phyloP scores from a whole-genome alignment of 2,888 invertebrate genomes.

The Tanytarsus gracilentus region DNA sequence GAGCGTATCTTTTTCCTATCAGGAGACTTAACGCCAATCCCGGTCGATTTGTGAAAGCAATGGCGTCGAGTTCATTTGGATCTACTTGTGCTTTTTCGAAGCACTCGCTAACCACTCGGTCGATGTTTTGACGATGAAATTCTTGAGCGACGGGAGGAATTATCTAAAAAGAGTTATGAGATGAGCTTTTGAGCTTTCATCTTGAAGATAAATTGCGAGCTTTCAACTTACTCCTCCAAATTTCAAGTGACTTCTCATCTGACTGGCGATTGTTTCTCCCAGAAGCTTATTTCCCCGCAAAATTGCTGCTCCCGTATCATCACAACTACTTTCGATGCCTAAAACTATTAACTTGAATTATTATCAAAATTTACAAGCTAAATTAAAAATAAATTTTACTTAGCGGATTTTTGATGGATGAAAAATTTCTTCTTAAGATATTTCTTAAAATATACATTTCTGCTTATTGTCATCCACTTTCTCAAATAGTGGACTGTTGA shows the following conservation, averaged over 20 bases:
- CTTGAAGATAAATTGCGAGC: background rate
- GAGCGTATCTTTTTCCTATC: slow-evolving; percentile 77
- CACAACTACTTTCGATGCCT: slow-evolving; percentile 96
- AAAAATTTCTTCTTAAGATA: background rate
- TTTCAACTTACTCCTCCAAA: too few relatives aligned
- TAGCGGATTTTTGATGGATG: background rate
- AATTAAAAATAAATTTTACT: background rate
- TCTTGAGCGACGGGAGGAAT: slow-evolving; percentile 78
- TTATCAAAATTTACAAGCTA: background rate
- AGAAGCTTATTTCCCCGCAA: slow-evolving; percentile 60
- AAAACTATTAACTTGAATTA: slow-evolving; percentile 47
- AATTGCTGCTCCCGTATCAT: slow-evolving; percentile 92
- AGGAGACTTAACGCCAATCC: slow-evolving; percentile 65
- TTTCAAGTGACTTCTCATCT: slow-evolving; percentile 65
- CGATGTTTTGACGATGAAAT: slow-evolving; percentile 71
- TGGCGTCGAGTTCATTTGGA: slow-evolving; percentile 65
- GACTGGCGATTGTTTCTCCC: slow-evolving; percentile 74
- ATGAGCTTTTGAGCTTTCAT: background rate
- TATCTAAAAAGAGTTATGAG: too few relatives aligned
- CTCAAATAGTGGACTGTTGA: too few relatives aligned
- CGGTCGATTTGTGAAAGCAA: slow-evolving; percentile 87
- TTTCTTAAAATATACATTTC: background rate
- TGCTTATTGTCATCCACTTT: too few relatives aligned
- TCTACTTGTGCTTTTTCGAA: slow-evolving; percentile 51
- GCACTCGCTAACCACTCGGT: slow-evolving; percentile 58